Base-by-base conservation (phyloP, 92 coral and sea anemone species). In the Heteractis magnifica region DNA sequence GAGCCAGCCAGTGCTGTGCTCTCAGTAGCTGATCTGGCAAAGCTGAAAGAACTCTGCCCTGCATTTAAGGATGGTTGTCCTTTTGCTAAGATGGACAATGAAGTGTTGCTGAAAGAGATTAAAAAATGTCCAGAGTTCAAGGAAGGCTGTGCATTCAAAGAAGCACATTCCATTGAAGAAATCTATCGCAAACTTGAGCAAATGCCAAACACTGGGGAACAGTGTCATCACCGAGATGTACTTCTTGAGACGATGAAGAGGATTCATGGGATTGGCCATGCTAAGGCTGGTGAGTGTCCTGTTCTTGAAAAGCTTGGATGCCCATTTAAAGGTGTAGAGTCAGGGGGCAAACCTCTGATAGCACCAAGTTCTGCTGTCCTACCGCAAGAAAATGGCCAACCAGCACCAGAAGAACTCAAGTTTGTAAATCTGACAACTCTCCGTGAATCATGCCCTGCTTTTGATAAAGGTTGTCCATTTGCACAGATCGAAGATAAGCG, bases 21-120 rank as follows among this genome's bases (percentile, higher is more conserved):
- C 49, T 89, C 90, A 70, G 88, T 89, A 15, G 82, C 89, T 15
- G 90, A 95, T 72, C 85, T 94, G 73, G 88, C 87, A 53, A 81
- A 87, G 65, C 87, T 95, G 80, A 92, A 94, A 77, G 95, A 95
- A 10, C 82, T 92, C 62, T 95, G 98, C 77, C 98, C 98, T 52
- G 98, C 97, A 9, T 95, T 95, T 79, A 90, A 90, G 62, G 94
- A 93, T 74, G 98, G 98, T 8, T 95, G 98, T 72, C 98, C 98
- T 55, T 94, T 91, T 82, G 91, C 94, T 52, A 90, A 90, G 83
- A 76, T 83, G 77, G 92, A 87, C n/a, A 90, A 91, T 49, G 91
- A 93, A 74, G 90, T 73, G 18, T 86, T 90, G 14, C 68, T 90
- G 21, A 89, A 91, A 72, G 95, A 92, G 80, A 88, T 89, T 87